These are phyloP conservation scores for Notodonta ziczac DNA, from an alignment of 2,888 invertebrate genomes.

Conservation along the genomic window DNA sequence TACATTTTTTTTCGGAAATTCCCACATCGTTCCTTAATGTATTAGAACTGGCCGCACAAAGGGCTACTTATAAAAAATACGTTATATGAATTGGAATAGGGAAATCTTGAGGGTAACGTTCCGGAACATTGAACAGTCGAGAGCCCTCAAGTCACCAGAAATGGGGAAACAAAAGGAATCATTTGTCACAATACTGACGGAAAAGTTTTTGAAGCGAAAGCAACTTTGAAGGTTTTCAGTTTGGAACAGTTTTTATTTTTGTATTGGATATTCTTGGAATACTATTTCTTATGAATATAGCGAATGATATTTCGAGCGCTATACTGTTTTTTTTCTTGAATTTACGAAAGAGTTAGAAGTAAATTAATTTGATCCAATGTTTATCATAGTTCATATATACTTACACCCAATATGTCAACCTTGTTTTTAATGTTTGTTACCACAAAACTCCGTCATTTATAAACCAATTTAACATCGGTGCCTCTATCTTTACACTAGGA, in stretches of 20 bases:
- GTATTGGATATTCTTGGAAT: background rate
- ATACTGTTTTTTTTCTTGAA: no score
- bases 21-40: conserved; percentile 27
- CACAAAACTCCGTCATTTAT: no score
- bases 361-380: no score
- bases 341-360: no score
- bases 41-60: conserved; percentile 32
- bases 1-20: conserved; percentile 14
- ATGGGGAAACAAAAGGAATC: conserved; percentile 50
- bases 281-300: no score
- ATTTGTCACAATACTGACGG: conserved; percentile 45
- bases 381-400: no score
- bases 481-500: no score
- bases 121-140: conserved; percentile 46
- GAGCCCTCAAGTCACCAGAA: conserved; percentile 37
- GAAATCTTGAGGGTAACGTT: conserved; percentile 42
- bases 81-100: conserved; percentile 38
- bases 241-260: background rate
- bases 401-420: no score
- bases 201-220: conserved; percentile 27
- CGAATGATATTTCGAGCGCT: no score
- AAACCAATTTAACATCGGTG: no score
- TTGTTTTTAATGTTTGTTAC: no score
- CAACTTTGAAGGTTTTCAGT: conserved; percentile 19
- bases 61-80: conserved; percentile 32